phyloP scores from a whole-genome alignment of 2,113 vertebrate genomes.

The Rhombomys opimus region DNA sequence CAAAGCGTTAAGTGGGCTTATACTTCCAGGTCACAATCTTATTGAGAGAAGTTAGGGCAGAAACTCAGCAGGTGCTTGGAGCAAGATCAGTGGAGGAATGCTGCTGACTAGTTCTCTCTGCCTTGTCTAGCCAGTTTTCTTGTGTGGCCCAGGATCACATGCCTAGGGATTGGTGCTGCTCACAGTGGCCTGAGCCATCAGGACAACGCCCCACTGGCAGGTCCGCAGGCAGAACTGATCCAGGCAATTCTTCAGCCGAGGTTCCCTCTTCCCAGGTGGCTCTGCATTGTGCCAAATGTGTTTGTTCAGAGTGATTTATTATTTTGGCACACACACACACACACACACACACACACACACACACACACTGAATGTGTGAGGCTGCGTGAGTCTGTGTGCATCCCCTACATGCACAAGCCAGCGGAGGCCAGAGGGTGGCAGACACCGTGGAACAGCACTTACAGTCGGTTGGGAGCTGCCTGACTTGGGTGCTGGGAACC shows the following conservation, averaged over 20 bases:
- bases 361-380: background rate
- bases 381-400: background rate
- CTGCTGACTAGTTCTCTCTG: background rate
- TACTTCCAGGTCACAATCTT: too few relatives aligned
- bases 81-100: background rate
- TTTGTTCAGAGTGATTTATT: background rate
- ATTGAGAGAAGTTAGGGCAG: background rate
- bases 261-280: background rate
- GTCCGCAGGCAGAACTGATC: background rate
- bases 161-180: background rate
- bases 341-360: too few relatives aligned
- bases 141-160: background rate
- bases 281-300: background rate
- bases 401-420: background rate
- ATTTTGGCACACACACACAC: background rate
- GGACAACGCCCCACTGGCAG: background rate
- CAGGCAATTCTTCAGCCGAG: background rate
- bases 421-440: background rate
- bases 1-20: background rate
- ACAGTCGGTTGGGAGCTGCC: background rate
- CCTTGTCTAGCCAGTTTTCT: background rate
- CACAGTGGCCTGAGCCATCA: background rate
- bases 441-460: background rate
- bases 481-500: background rate
- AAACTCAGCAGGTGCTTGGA: background rate